Conservation (phyloP, 2,797 vertebrate species). For the Craterocephalus amniculus region DNA sequence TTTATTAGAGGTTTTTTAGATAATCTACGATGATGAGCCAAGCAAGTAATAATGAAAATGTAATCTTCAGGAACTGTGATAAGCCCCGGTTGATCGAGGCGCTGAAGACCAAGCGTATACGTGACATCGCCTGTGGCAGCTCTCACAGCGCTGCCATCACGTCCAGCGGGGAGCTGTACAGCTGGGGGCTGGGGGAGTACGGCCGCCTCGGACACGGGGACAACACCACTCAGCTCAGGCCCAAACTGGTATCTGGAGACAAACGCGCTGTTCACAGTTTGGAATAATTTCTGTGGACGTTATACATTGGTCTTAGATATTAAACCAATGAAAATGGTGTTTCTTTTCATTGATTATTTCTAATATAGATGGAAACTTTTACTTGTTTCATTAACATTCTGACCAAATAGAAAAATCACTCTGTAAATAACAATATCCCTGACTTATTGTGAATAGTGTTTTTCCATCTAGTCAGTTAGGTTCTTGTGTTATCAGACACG, state of each 20-base stretch:
- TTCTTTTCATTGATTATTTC: too few species aligned
- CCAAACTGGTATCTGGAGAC: constrained; percentile 89
- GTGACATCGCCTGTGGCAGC: constrained; percentile 97
- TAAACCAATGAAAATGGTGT: too few species aligned
- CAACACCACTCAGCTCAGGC: constrained; percentile 96
- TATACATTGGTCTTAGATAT: too few species aligned
- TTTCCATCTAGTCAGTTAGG: too few species aligned
- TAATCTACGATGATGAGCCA: not conserved
- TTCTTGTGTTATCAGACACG: too few species aligned
- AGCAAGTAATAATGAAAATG: not conserved
- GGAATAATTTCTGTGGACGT: too few species aligned
- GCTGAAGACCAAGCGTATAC: constrained; percentile 95
- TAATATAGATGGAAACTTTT: too few species aligned
- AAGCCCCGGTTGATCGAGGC: constrained; percentile 98
- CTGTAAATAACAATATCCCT: too few species aligned
- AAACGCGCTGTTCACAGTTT: too few species aligned
- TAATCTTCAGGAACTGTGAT: constrained; percentile 92
- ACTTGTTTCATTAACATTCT: too few species aligned
- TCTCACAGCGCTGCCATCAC: constrained; percentile 98
- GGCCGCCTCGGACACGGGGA: constrained; percentile 96
- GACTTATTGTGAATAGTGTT: too few species aligned
- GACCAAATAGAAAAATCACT: too few species aligned
- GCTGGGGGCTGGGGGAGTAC: constrained; percentile 99
- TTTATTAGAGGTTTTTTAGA: not conserved
- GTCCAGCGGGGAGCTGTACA: constrained; percentile 96